Conservation (phyloP, 2,113 vertebrate species). For the Silurus meridionalis region DNA sequence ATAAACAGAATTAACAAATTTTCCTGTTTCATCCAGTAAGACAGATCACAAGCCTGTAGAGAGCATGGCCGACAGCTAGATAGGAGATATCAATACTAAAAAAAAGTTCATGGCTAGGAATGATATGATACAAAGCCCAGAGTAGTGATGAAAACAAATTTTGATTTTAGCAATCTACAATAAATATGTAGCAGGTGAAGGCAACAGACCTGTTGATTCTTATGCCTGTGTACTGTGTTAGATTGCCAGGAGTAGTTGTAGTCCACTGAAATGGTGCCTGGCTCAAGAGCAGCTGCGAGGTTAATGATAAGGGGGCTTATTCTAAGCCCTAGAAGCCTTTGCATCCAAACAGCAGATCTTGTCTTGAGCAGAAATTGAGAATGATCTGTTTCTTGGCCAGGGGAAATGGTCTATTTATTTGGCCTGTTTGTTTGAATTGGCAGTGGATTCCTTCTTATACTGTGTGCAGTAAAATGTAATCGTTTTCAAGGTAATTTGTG, state of each 20-base stretch:
- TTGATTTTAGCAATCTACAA: not conserved
- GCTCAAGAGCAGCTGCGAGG: not conserved
- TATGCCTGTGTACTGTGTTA: not conserved
- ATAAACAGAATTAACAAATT: conserved; percentile 1
- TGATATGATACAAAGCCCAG: not conserved
- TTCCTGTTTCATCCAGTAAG: not conserved
- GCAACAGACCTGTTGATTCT: not conserved
- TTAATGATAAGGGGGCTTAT: conserved; percentile 5
- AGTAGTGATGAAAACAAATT: conserved; percentile 8
- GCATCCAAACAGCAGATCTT: conserved; percentile 10
- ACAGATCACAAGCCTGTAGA: not conserved
- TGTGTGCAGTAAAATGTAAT: not conserved
- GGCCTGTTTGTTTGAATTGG: not conserved
- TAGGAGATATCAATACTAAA: not conserved
- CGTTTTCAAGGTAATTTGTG: not conserved
- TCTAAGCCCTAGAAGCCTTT: not conserved
- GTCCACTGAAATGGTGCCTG: not conserved
- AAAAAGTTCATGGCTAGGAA: conserved; percentile 7
- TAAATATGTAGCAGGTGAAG: conserved; percentile 1
- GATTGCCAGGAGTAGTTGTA: not conserved
- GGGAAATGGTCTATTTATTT: not conserved
- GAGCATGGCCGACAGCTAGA: not conserved
- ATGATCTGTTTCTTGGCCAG: conserved; percentile 10
- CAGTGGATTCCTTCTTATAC: not conserved
- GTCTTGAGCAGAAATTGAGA: not conserved